These are phyloP conservation scores for Octodonta nipae DNA, from an alignment of 2,888 invertebrate genomes.

Conservation along the genomic window DNA sequence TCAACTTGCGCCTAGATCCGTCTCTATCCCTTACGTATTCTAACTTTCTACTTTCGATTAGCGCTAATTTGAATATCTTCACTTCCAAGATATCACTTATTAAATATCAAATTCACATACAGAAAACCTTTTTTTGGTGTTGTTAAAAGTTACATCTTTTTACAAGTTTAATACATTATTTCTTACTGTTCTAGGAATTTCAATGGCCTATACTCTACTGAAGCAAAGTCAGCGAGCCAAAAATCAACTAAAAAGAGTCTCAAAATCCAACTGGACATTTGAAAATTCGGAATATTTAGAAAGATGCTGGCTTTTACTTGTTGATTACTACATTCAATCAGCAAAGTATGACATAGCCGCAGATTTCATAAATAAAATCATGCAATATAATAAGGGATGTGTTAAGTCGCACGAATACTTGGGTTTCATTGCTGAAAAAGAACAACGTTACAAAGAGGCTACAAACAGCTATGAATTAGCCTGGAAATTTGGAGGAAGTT, in stretches of 20 bases:
- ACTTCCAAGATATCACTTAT: no score
- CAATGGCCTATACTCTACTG: constrained; percentile 62
- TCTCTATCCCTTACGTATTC: no score
- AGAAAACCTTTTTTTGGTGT: no score
- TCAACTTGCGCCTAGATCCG: no score
- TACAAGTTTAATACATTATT: no score
- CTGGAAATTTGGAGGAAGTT: constrained; percentile 71
- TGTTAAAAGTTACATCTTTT: no score
- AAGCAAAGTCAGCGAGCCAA: constrained; percentile 87
- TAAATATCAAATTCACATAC: no score
- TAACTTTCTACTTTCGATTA: no score
- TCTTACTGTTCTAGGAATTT: constrained; percentile 50
- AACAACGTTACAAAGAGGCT: constrained; percentile 78
- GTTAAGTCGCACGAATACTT: constrained; percentile 79
- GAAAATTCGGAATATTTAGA: constrained; percentile 94
- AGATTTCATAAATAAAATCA: constrained; percentile 62
- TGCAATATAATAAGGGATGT: constrained; percentile 77
- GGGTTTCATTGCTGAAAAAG: constrained; percentile 81
- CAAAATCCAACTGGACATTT: constrained; percentile 78
- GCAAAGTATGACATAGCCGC: constrained; percentile 77
- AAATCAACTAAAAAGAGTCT: constrained; percentile 80
- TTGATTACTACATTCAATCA: constrained; percentile 74
- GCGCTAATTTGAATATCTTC: no score
- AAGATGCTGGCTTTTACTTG: constrained; percentile 86
- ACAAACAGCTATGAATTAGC: constrained; percentile 70